phyloP scores from a whole-genome alignment of 2,797 vertebrate genomes.

The Astyanax mexicanus region DNA sequence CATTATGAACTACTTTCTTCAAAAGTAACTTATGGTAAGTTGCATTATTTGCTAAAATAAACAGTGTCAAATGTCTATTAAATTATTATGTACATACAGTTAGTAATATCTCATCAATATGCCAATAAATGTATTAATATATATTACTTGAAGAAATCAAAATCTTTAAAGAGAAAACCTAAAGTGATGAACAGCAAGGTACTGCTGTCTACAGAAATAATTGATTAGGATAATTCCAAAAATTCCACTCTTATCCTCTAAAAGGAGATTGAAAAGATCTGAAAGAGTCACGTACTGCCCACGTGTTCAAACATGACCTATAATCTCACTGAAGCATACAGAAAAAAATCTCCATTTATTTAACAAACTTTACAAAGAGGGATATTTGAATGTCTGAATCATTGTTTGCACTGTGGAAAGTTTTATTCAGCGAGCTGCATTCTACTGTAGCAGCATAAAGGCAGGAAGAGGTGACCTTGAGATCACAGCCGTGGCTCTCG shows the following conservation, averaged over 20 bases:
- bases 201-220: slow-evolving; percentile 17
- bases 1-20: no score
- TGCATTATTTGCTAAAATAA: no score
- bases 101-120: background rate
- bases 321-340: slow-evolving; percentile 41
- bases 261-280: slow-evolving; percentile 49
- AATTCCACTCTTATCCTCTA: slow-evolving; percentile 52
- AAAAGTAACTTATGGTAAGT: no score
- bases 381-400: slow-evolving; percentile 48
- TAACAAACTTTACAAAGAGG: slow-evolving; percentile 25
- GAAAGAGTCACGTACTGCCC: slow-evolving; percentile 35
- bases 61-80: no score
- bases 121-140: background rate
- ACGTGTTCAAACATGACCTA: slow-evolving; percentile 57
- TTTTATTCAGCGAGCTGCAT: slow-evolving; percentile 42
- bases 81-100: no score
- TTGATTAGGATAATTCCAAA: slow-evolving; percentile 46
- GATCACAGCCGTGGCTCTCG: slow-evolving; percentile 35
- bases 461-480: slow-evolving; percentile 60
- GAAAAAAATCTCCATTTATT: slow-evolving; percentile 32
- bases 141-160: background rate
- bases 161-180: background rate
- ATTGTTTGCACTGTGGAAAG: slow-evolving; percentile 55
- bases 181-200: background rate
- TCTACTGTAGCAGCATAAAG: slow-evolving; percentile 46